Evolutionary conservation across 2,797 vertebrate genomes (phyloP).

Genomic region (Lagothrix lagotricha): DNA sequence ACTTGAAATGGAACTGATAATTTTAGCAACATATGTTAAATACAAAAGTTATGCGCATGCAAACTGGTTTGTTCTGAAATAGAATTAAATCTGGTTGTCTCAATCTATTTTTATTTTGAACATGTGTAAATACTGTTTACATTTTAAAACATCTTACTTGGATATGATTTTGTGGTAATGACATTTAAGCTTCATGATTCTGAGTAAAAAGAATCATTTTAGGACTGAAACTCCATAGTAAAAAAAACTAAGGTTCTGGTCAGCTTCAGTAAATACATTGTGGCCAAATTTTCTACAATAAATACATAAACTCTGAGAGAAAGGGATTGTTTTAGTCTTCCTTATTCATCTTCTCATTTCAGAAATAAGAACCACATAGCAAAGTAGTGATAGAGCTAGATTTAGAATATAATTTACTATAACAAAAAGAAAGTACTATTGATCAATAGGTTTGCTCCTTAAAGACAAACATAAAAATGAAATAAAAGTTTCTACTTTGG

Average conservation of each 20-base stretch:
- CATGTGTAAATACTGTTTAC: not conserved
- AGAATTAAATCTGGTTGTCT: not conserved
- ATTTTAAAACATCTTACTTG: not conserved
- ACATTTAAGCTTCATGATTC: not conserved
- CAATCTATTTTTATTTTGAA: not conserved
- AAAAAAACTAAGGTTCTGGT: not conserved
- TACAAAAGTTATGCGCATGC: not conserved
- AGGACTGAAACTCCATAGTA: not conserved
- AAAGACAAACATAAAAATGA: not conserved
- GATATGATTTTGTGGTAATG: not conserved
- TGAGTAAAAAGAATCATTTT: not conserved
- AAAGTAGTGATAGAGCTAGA: not conserved
- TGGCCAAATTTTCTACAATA: not conserved
- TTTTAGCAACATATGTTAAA: not conserved
- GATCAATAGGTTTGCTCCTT: not conserved
- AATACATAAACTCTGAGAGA: not conserved
- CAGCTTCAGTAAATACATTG: not conserved
- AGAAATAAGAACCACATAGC: not conserved
- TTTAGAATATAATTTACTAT: not conserved
- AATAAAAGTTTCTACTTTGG: not conserved
- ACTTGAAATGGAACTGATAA: not conserved
- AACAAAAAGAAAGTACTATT: not conserved
- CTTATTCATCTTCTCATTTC: not conserved
- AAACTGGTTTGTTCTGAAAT: not conserved
- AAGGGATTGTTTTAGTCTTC: not conserved